Evolutionary conservation across 2,797 vertebrate genomes (phyloP).

Genomic region (Distichodus sexfasciatus): DNA sequence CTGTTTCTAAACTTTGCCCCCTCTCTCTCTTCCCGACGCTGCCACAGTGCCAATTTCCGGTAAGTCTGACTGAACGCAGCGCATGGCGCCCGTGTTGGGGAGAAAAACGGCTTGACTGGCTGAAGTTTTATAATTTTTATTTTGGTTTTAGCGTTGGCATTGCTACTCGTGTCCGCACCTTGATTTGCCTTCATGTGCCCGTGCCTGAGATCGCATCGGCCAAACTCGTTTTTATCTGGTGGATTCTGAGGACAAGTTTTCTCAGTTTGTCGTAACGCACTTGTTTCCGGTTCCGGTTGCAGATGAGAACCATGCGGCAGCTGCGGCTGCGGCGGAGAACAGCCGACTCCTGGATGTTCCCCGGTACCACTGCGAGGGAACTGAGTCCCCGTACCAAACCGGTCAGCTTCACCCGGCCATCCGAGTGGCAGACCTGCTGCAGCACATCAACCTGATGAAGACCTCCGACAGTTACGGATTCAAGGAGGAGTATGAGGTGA

Average conservation of each 20-base stretch:
- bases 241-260: too few species aligned
- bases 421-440: conserved; percentile 94
- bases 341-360: conserved; percentile 93
- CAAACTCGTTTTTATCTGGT: too few species aligned
- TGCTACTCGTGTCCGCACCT: too few species aligned
- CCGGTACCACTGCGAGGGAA: conserved; percentile 95
- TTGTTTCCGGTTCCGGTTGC: background rate
- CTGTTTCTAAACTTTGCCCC: conserved; percentile 38
- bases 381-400: conserved; percentile 96
- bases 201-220: too few species aligned
- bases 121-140: background rate
- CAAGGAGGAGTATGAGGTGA: conserved; percentile 99
- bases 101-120: background rate
- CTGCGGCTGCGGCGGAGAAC: conserved; percentile 88
- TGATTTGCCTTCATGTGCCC: too few species aligned
- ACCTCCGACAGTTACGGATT: conserved; percentile 99
- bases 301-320: conserved; percentile 96
- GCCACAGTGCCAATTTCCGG: conserved; percentile 94
- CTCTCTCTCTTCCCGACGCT: conserved; percentile 32
- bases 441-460: conserved; percentile 99
- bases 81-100: too few species aligned
- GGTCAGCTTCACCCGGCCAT: conserved; percentile 98
- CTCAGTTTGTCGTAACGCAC: background rate
- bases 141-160: background rate
- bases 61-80: conserved; percentile 70